A percentile compares a stretch with the other conserved stretches of the same genome.
These are phyloP conservation scores for Cataglyphis hispanica DNA, from an alignment of 1,140 invertebrate genomes.

Conservation along the genomic window DNA sequence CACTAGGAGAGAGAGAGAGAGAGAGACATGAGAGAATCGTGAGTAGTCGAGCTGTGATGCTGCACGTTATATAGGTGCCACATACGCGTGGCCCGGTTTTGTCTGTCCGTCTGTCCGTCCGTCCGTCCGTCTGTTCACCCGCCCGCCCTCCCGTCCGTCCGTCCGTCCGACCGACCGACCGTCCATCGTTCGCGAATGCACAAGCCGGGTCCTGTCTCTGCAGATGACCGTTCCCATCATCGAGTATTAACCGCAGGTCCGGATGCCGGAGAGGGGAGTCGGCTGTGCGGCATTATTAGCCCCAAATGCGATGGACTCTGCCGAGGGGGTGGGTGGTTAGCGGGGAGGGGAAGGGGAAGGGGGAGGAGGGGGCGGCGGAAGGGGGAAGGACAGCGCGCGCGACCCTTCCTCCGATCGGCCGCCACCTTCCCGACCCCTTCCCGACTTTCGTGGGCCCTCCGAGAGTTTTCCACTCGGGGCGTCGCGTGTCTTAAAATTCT, in stretches of 20 bases:
- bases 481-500: not conserved
- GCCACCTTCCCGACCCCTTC: conserved; percentile 2
- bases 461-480: not conserved
- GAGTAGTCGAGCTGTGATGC: conserved; percentile 62
- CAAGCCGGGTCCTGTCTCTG: conserved; percentile 85
- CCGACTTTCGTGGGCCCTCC: conserved; percentile 7
- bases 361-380: too few relatives aligned
- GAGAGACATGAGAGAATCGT: conserved; percentile 38
- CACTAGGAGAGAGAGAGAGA: conserved; percentile 14
- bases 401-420: conserved; percentile 46
- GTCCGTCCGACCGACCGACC: conserved; percentile 43
- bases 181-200: conserved; percentile 81
- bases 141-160: conserved; percentile 65
- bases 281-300: conserved; percentile 84
- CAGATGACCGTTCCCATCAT: conserved; percentile 87
- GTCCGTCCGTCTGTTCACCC: conserved; percentile 67
- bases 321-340: conserved; percentile 28
- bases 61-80: conserved; percentile 79
- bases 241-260: conserved; percentile 87
- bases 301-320: conserved; percentile 85
- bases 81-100: conserved; percentile 84
- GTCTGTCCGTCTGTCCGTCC: conserved; percentile 76
- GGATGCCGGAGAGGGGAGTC: conserved; percentile 77
- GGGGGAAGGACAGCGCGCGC: conserved; percentile 59
- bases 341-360: not conserved